Percentiles rank a stretch among this genome's conserved stretches.
Conservation (phyloP, 2,113 vertebrate species). For the Meriones unguiculatus region DNA sequence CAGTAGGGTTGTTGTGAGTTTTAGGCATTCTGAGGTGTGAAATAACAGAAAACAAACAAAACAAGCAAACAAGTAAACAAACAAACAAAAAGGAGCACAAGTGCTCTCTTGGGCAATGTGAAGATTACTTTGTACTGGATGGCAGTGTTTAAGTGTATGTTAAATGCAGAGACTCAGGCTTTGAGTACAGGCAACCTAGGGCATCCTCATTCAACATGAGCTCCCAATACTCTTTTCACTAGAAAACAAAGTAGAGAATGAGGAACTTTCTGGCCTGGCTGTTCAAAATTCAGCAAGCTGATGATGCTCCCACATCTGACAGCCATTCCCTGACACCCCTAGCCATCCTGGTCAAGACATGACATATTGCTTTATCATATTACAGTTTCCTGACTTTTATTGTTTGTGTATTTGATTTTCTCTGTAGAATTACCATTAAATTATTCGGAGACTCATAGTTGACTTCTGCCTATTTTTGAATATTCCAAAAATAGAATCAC, state of each 20-base stretch:
- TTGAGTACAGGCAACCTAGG: not conserved
- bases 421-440: not conserved
- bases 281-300: not conserved
- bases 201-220: not conserved
- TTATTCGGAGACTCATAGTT: not conserved
- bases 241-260: not conserved
- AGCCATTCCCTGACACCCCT: not conserved
- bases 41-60: not conserved
- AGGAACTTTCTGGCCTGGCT: not conserved
- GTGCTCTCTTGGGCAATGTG: not conserved
- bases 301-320: not conserved
- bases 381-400: not conserved
- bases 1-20: not conserved
- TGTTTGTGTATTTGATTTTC: not conserved
- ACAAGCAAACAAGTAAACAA: not conserved
- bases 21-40: not conserved
- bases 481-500: not conserved
- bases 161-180: not conserved
- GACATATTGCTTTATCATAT: not conserved
- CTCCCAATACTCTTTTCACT: not conserved
- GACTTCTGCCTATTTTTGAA: not conserved
- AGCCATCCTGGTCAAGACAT: not conserved
- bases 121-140: not conserved
- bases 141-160: not conserved
- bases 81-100: not conserved